These are phyloP conservation scores for Belgica antarctica DNA, from an alignment of 2,888 invertebrate genomes.

Conservation along the genomic window DNA sequence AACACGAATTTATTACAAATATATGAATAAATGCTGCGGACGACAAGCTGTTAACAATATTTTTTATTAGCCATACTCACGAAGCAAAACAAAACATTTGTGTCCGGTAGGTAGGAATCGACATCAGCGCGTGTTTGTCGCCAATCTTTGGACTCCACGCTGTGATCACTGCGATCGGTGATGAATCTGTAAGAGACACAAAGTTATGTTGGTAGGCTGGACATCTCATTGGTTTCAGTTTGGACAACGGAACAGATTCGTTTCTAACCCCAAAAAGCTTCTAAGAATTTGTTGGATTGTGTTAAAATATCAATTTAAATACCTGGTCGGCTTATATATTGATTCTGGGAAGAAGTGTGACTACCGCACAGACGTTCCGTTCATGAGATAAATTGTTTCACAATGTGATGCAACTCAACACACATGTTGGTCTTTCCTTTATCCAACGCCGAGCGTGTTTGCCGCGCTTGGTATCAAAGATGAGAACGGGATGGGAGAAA, in stretches of 20 bases:
- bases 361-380: not conserved
- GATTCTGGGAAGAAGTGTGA: constrained; percentile 22
- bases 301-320: too few species aligned
- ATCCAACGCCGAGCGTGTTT: not conserved
- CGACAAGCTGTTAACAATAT: constrained; percentile 32
- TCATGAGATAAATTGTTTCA: constrained; percentile 18
- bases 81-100: constrained; percentile 5
- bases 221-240: too few species aligned
- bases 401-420: constrained; percentile 34
- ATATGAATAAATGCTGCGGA: not conserved
- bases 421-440: constrained; percentile 10
- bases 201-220: too few species aligned
- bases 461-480: constrained; percentile 22
- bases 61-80: constrained; percentile 9
- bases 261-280: too few species aligned
- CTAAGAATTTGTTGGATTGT: too few species aligned
- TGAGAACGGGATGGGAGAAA: constrained; percentile 13
- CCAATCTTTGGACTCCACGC: constrained; percentile 3
- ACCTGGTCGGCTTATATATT: too few species aligned
- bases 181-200: too few species aligned
- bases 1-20: constrained; percentile 34
- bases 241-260: too few species aligned
- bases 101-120: constrained; percentile 11
- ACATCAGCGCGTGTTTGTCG: not conserved
- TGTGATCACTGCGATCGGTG: not conserved